Percentiles rank a stretch among this genome's conserved stretches.
These are phyloP conservation scores for Rachycentron canadum DNA, from an alignment of 2,797 vertebrate genomes.

Conservation along the genomic window DNA sequence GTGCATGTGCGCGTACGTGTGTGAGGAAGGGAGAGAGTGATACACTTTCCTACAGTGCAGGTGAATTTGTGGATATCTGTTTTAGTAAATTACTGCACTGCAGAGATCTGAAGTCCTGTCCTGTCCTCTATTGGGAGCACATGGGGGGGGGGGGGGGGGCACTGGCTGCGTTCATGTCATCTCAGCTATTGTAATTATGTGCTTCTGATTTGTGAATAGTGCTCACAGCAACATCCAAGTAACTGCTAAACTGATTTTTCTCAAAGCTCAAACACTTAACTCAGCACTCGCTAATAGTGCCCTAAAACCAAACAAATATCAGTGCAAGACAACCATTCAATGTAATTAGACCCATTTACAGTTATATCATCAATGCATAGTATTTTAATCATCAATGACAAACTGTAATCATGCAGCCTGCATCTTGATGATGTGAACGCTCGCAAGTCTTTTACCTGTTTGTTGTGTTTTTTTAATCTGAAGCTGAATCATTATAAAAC, in stretches of 20 bases:
- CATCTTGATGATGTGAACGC: neutral
- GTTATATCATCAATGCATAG: neutral
- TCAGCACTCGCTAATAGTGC: neutral
- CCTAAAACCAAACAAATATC: neutral
- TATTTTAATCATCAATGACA: neutral
- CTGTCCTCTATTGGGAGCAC: neutral
- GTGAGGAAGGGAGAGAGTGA: neutral
- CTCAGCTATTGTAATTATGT: neutral
- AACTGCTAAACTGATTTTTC: neutral
- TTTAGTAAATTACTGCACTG: constrained; percentile 4
- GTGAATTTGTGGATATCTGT: constrained; percentile 5
- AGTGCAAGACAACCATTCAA: neutral
- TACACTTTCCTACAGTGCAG: neutral
- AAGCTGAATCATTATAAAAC: constrained; percentile 35
- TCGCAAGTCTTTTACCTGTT: neutral
- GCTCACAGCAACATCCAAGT: neutral
- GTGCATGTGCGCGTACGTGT: too few relatives aligned
- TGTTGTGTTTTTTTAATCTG: constrained; percentile 17
- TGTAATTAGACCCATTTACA: neutral
- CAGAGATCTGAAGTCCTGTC: constrained; percentile 10
- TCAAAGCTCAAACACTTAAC: neutral
- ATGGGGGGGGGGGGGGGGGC: too few relatives aligned
- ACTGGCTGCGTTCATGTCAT: neutral
- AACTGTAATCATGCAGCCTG: neutral
- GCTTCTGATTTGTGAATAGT: neutral